Evolutionary conservation across 2,113 vertebrate species (phyloP).

Genomic region (Gulo gulo): DNA sequence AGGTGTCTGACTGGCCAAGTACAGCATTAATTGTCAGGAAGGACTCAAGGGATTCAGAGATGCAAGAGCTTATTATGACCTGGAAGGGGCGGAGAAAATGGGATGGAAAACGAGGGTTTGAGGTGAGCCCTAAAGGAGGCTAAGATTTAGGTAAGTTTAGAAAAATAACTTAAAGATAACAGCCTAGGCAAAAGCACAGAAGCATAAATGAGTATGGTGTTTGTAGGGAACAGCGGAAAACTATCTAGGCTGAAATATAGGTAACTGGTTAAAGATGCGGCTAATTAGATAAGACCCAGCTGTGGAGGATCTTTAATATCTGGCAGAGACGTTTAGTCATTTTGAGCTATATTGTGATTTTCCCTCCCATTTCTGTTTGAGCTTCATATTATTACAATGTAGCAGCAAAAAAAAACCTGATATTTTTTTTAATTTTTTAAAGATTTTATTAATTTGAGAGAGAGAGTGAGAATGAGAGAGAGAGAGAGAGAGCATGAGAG

Average conservation of each 20-base stretch:
- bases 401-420: background rate
- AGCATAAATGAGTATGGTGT: background rate
- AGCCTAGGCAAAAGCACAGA: background rate
- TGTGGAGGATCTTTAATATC: background rate
- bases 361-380: background rate
- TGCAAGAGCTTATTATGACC: background rate
- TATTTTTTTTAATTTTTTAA: no score
- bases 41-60: background rate
- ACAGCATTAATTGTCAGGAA: background rate
- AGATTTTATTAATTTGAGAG: no score
- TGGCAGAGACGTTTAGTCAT: background rate
- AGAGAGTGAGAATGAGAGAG: no score
- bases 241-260: background rate
- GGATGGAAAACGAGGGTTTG: background rate
- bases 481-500: no score
- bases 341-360: background rate
- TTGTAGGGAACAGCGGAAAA: background rate
- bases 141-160: constrained; percentile 14
- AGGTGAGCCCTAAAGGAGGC: background rate
- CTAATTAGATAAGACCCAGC: background rate
- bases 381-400: background rate
- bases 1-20: background rate
- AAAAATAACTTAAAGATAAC: constrained; percentile 3
- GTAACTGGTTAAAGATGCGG: background rate
- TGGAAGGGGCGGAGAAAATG: background rate